Evolutionary conservation across 1,140 invertebrate species (phyloP).

Genomic region (Sarcophaga peregrina): DNA sequence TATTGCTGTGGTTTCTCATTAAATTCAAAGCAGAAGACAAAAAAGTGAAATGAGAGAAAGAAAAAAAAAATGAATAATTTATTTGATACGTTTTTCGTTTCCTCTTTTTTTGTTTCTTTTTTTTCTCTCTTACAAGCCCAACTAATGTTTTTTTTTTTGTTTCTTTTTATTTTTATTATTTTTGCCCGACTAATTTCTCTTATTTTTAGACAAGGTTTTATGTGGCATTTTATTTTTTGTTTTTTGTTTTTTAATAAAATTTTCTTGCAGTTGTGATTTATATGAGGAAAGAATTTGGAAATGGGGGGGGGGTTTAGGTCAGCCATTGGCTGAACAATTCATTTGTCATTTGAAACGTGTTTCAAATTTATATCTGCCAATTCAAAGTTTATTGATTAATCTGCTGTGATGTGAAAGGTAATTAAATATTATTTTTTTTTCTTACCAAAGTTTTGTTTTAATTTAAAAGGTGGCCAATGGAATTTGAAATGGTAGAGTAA

Average conservation of each 20-base stretch:
- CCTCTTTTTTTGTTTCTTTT: background rate
- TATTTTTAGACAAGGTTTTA: background rate
- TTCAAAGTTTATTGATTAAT: background rate
- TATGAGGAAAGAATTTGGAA: background rate
- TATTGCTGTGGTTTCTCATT: constrained; percentile 11
- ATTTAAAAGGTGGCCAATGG: too few relatives aligned
- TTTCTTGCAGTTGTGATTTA: background rate
- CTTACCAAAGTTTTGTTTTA: too few relatives aligned
- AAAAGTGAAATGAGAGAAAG: background rate
- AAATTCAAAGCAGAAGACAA: background rate
- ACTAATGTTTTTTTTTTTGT: background rate
- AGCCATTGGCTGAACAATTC: background rate
- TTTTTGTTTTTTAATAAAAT: background rate
- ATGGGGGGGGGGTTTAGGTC: background rate
- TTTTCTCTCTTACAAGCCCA: background rate
- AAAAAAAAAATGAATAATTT: constrained; percentile 16
- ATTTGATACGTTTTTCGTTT: background rate
- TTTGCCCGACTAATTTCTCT: too few relatives aligned
- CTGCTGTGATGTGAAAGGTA: too few relatives aligned
- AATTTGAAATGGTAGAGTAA: too few relatives aligned
- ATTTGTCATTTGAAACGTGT: constrained; percentile 10
- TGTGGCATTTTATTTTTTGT: background rate
- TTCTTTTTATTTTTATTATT: background rate
- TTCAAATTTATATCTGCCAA: background rate
- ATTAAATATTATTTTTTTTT: too few relatives aligned